phyloP scores from a whole-genome alignment of 2,888 invertebrate species.

The Tinea pellionella region DNA sequence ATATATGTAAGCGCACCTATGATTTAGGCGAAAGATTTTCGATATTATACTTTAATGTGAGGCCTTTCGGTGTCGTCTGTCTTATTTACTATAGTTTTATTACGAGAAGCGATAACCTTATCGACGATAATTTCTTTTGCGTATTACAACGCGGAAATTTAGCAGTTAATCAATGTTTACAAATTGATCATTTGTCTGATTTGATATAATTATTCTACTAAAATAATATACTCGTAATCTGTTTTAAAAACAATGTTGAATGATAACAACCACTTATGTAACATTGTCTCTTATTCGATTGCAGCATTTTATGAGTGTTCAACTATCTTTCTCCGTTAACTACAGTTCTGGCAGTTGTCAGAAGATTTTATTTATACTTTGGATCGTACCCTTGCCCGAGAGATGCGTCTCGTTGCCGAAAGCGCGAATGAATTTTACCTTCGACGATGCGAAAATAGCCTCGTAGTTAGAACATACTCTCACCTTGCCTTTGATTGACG shows the following conservation, averaged over 20 bases:
- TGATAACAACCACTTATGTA: background rate
- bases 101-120: constrained; percentile 35
- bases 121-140: constrained; percentile 51
- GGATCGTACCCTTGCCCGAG: constrained; percentile 58
- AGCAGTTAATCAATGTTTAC: constrained; percentile 43
- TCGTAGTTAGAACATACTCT: constrained; percentile 52
- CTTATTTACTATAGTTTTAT: constrained; percentile 12
- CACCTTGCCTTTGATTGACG: constrained; percentile 70
- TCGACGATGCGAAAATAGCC: constrained; percentile 67
- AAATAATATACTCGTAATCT: constrained; percentile 2
- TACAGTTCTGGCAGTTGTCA: constrained; percentile 43
- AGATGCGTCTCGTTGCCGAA: constrained; percentile 56
- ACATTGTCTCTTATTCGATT: background rate
- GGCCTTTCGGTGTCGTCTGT: constrained; percentile 17
- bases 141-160: constrained; percentile 44
- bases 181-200: constrained; percentile 7
- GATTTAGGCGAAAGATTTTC: constrained; percentile 3
- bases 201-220: background rate
- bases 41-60: background rate
- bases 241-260: background rate
- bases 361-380: constrained; percentile 60
- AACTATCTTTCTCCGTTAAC: constrained; percentile 2
- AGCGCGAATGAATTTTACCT: constrained; percentile 67
- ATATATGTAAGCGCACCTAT: background rate
- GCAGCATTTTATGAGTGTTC: background rate